Base-by-base conservation (phyloP, 1,140 invertebrate genomes). In the Sitobion miscanthi region DNA sequence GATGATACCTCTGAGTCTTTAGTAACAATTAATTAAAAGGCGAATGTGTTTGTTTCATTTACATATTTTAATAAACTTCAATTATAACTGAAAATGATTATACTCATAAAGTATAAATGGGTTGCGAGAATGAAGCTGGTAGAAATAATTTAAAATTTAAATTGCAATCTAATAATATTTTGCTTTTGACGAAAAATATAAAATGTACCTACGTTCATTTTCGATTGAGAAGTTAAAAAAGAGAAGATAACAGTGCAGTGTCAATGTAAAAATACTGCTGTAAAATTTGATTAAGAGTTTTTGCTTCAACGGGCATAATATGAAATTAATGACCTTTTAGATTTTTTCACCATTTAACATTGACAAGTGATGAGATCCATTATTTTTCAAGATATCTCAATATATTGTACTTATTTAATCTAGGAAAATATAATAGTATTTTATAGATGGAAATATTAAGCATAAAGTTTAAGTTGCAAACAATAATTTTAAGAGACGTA, bases 121-220 rank as follows among this genome's bases (percentile, higher is more conserved):
- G 14, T 77, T n/a, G 14, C 11, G 6, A 69, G 0, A n/a, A 69
- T 0, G 14, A 69, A 69, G 30, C 62, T n/a, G n/a, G 3, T n/a
- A n/a, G 14, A 77, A 77, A n/a, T 77, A 77, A 77, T 77, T 77
- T n/a, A n/a, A 77, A 77, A 77, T 77, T 77, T 17, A 77, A 77
- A 77, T n/a, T 77, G n/a, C n/a, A 77, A 35, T 77, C n/a, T 77
- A 77, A 77, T n/a, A 69, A 69, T 77, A n/a, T 77, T 77, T 77
- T n/a, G 3, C n/a, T 17, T 77, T 77, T 77, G 62, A 77, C 2
- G 14, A 77, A 77, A 77, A 77, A 17, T 77, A 77, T 77, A 17
- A 77, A 77, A 77, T 77, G 11, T 62, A 30, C 47, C 5, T 21
- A 54, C 14, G n/a, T 69, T 11, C 30, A 62, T 69, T 77, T 77